Conservation (phyloP, 2,113 vertebrate species). For the Aepyceros melampus region DNA sequence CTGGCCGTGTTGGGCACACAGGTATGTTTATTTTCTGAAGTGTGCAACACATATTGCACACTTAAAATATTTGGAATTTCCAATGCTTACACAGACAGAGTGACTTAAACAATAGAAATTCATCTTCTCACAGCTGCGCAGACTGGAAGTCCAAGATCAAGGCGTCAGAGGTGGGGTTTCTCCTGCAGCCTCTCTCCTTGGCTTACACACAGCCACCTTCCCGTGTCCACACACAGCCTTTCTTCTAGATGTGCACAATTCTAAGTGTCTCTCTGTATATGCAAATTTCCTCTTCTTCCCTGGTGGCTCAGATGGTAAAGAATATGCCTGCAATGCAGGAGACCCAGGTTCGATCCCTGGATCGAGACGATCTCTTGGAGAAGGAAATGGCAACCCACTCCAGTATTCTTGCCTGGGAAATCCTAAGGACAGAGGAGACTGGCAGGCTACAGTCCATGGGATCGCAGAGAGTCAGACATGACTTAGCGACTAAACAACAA, state of each 20-base stretch:
- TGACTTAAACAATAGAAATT: background rate
- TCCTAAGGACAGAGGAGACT: background rate
- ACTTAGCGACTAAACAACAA: background rate
- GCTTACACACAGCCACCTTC: background rate
- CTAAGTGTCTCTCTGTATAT: background rate
- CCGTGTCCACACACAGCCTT: background rate
- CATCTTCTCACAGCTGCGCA: background rate
- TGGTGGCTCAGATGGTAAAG: background rate
- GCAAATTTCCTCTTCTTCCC: background rate
- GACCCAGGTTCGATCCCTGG: background rate
- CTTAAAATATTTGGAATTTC: background rate
- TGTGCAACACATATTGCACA: background rate
- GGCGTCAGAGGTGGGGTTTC: background rate
- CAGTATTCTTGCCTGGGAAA: background rate
- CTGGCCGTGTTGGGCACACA: background rate
- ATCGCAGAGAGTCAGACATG: background rate
- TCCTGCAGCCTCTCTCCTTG: background rate
- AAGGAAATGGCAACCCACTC: background rate
- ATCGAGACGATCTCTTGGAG: background rate
- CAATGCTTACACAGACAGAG: background rate
- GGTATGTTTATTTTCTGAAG: background rate
- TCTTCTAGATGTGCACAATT: accelerated
- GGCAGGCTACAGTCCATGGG: background rate
- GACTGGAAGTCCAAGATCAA: background rate
- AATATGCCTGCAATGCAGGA: background rate